These are phyloP conservation scores for Caenorhabditis doughertyi DNA, from an alignment of 2,888 invertebrate genomes.

Conservation along the genomic window DNA sequence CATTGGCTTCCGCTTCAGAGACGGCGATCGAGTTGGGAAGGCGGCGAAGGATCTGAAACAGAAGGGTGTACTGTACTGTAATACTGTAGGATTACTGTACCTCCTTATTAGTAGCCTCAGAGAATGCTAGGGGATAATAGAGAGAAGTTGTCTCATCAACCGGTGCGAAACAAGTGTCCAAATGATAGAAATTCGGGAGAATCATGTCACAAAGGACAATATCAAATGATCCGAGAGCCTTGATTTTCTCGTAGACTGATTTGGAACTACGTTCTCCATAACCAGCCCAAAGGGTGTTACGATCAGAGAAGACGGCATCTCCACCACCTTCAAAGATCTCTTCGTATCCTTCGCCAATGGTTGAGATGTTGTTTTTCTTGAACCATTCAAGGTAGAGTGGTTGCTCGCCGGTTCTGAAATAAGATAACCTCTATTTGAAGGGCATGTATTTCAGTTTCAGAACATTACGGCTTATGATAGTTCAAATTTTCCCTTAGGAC, in stretches of 20 bases:
- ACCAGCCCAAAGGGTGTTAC: conserved; percentile 81
- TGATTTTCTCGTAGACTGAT: conserved; percentile 77
- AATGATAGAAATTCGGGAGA: conserved; percentile 80
- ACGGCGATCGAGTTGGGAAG: conserved; percentile 81
- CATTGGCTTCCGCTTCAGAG: conserved; percentile 78
- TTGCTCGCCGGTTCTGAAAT: conserved; percentile 79
- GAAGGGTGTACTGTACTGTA: not conserved
- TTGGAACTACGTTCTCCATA: conserved; percentile 79
- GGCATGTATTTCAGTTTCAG: too few species aligned
- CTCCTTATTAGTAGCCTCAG: conserved; percentile 75
- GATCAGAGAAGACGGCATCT: conserved; percentile 81
- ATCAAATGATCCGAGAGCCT: conserved; percentile 77
- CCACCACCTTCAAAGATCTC: conserved; percentile 82
- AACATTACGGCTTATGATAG: too few species aligned
- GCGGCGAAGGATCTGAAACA: conserved; percentile 77
- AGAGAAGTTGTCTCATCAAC: conserved; percentile 78
- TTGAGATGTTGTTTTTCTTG: conserved; percentile 76
- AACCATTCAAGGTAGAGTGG: conserved; percentile 81
- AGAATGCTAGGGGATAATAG: conserved; percentile 81
- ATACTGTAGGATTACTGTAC: conserved; percentile 48
- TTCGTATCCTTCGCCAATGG: conserved; percentile 78
- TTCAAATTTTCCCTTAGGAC: too few species aligned
- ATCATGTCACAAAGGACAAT: conserved; percentile 79
- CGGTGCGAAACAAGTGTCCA: conserved; percentile 82
- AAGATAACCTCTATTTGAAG: conserved; percentile 74